Conservation (phyloP, 2,888 invertebrate genomes). For the Acrobasis repandana region DNA sequence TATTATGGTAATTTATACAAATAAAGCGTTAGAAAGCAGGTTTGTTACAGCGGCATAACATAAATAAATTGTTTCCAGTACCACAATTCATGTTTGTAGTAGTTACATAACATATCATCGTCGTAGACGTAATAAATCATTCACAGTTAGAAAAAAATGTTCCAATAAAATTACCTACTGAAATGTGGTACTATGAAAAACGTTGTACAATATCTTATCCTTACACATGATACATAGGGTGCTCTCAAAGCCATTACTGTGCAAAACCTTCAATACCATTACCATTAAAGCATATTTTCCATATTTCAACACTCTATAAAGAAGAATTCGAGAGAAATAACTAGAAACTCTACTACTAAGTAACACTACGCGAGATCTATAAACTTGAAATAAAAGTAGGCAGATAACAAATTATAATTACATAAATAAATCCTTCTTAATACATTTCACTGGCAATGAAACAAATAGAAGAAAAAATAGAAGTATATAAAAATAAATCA, state of each 20-base stretch:
- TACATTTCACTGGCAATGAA: slow-evolving; percentile 21
- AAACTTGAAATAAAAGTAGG: slow-evolving; percentile 28
- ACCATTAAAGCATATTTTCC: slow-evolving; percentile 27
- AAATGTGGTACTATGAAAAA: slow-evolving; percentile 2
- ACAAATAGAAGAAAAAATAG: slow-evolving; percentile 19
- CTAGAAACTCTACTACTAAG: slow-evolving; percentile 25
- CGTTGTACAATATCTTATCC: neutral
- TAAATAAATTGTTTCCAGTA: slow-evolving; percentile 41
- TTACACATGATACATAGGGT: slow-evolving; percentile 34
- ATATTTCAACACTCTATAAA: slow-evolving; percentile 6
- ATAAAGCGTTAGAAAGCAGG: slow-evolving; percentile 67
- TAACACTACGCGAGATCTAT: slow-evolving; percentile 49
- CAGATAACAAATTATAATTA: slow-evolving; percentile 17
- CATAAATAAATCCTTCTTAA: slow-evolving; percentile 14
- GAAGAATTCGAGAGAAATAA: slow-evolving; percentile 29
- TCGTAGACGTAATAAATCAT: neutral
- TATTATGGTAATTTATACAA: slow-evolving; percentile 24
- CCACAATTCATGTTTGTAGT: slow-evolving; percentile 34
- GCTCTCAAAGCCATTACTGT: slow-evolving; percentile 50
- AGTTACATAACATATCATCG: neutral
- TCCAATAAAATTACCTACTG: neutral
- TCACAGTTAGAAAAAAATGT: neutral
- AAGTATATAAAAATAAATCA: slow-evolving; percentile 21
- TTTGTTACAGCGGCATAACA: slow-evolving; percentile 44
- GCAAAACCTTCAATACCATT: slow-evolving; percentile 35